A percentile compares a stretch with the other conserved stretches of the same genome.
These are phyloP conservation scores for Prochilodus magdalenae DNA, from an alignment of 2,113 vertebrate species.

Conservation along the genomic window DNA sequence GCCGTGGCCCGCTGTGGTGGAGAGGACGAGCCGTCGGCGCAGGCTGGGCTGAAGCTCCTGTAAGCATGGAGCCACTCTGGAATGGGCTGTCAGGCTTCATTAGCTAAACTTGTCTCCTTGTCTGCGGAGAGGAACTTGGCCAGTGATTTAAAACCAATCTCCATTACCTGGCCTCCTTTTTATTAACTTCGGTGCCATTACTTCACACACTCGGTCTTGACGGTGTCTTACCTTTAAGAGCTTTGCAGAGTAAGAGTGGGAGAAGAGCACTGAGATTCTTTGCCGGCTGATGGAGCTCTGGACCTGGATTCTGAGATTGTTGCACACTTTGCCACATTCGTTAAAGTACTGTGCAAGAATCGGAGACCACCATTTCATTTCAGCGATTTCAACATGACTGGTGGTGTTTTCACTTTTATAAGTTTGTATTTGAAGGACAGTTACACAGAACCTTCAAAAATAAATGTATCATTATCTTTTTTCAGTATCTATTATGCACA, in stretches of 20 bases:
- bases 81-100: constrained; percentile 81
- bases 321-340: no score
- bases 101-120: constrained; percentile 73
- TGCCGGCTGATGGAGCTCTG: constrained; percentile 34
- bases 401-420: no score
- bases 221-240: constrained; percentile 68
- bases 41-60: constrained; percentile 70
- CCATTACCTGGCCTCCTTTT: constrained; percentile 77
- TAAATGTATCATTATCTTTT: no score
- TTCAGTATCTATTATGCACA: no score
- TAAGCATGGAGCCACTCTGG: constrained; percentile 69
- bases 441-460: no score
- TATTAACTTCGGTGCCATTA: constrained; percentile 79
- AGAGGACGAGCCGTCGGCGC: constrained; percentile 54
- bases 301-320: constrained; percentile 51
- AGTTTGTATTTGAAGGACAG: no score
- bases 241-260: constrained; percentile 39
- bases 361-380: no score
- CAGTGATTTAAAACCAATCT: constrained; percentile 82
- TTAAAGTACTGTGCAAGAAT: no score
- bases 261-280: constrained; percentile 56
- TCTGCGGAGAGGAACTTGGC: constrained; percentile 76
- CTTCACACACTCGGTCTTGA: constrained; percentile 62
- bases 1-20: constrained; percentile 57
- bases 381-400: no score